Evolutionary conservation across 2,888 invertebrate genomes (phyloP).

Genomic region (Catocala sponsa): DNA sequence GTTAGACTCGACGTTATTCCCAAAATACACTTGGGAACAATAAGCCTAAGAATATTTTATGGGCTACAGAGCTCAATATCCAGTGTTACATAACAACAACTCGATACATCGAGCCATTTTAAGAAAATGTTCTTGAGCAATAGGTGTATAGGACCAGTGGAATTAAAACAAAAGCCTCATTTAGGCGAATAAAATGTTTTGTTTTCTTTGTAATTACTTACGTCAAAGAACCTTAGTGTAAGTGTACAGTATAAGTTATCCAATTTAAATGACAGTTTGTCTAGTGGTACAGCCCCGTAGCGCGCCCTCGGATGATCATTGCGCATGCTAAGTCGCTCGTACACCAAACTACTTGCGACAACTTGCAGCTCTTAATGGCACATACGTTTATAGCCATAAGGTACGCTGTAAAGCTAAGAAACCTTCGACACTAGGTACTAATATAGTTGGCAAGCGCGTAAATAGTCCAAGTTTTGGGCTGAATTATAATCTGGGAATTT

Average conservation of each 20-base stretch:
- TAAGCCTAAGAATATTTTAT: too few relatives aligned
- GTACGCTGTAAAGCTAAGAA: conserved; percentile 11
- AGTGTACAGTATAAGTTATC: conserved; percentile 25
- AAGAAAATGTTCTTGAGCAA: too few relatives aligned
- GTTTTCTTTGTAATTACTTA: too few relatives aligned
- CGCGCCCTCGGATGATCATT: conserved; percentile 32
- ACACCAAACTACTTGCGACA: conserved; percentile 40
- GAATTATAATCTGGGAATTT: conserved; percentile 1
- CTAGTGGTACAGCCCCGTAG: conserved; percentile 27
- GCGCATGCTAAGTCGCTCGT: conserved; percentile 36
- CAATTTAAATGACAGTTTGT: conserved; percentile 37
- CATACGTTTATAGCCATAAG: conserved; percentile 28
- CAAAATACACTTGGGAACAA: conserved; percentile 43
- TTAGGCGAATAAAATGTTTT: too few relatives aligned
- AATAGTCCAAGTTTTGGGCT: conserved; percentile 9
- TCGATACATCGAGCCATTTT: too few relatives aligned
- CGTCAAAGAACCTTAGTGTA: too few relatives aligned
- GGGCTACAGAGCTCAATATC: too few relatives aligned
- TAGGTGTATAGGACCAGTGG: too few relatives aligned
- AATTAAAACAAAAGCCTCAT: too few relatives aligned
- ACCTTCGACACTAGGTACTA: conserved; percentile 7
- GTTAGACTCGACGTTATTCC: too few relatives aligned
- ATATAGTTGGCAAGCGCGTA: conserved; percentile 7
- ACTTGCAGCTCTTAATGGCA: conserved; percentile 39
- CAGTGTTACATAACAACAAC: too few relatives aligned